phyloP scores from a whole-genome alignment of 2,113 vertebrate species.

The Siniperca knerii region DNA sequence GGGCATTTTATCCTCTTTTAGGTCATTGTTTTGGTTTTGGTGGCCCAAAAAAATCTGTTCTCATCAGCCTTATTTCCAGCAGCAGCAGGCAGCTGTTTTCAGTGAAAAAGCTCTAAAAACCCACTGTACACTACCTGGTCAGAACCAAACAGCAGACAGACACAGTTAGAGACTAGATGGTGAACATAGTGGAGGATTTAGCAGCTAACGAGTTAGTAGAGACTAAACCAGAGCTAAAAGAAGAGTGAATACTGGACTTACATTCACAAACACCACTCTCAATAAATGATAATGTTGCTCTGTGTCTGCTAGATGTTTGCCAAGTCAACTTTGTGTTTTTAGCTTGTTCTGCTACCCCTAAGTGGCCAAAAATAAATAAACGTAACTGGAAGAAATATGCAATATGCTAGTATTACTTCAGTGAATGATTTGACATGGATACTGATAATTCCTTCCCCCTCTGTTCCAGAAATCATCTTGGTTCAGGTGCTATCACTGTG shows the following conservation, averaged over 20 bases:
- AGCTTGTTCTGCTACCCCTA: neutral
- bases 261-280: neutral
- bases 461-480: conserved; percentile 39
- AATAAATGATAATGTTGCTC: neutral
- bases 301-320: neutral
- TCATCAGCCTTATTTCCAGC: neutral
- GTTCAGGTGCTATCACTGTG: conserved; percentile 16
- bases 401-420: neutral
- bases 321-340: neutral
- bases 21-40: neutral
- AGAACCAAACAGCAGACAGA: neutral
- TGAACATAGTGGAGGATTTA: too few species aligned
- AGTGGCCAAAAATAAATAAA: neutral
- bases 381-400: neutral
- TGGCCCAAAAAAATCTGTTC: neutral
- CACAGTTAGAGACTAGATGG: too few species aligned
- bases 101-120: neutral
- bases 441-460: neutral
- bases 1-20: neutral
- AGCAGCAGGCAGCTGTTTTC: neutral
- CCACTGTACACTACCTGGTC: too few species aligned
- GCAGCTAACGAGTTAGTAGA: neutral
- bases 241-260: neutral
- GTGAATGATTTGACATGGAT: neutral
- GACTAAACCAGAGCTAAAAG: neutral